These are phyloP conservation scores for Macrosteles quadrilineatus DNA, from an alignment of 1,140 invertebrate genomes.

Conservation along the genomic window DNA sequence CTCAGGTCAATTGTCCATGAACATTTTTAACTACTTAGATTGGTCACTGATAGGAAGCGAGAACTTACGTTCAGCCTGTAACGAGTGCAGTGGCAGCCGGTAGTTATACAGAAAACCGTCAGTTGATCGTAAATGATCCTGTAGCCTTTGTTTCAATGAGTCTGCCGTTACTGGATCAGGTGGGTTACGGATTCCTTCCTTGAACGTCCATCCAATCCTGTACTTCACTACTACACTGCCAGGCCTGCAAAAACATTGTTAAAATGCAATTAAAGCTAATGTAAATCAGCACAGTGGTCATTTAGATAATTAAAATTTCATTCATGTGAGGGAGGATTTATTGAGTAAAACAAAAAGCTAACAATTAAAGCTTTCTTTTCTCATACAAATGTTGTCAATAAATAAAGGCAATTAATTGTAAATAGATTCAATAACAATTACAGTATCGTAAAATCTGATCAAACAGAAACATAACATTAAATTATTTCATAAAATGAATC, in stretches of 20 bases:
- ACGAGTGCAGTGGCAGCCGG: slow-evolving; percentile 54
- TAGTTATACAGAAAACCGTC: slow-evolving; percentile 58
- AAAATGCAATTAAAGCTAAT: background rate
- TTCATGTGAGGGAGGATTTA: background rate
- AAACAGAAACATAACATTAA: too few species aligned
- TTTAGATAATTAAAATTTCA: background rate
- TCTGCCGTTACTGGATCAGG: slow-evolving; percentile 56
- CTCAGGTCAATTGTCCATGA: too few species aligned
- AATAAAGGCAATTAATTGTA: too few species aligned
- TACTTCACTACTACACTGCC: slow-evolving; percentile 65
- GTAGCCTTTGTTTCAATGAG: slow-evolving; percentile 53
- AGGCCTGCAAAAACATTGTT: slow-evolving; percentile 54
- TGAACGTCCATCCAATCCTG: slow-evolving; percentile 62
- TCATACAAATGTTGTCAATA: too few species aligned
- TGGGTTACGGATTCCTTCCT: slow-evolving; percentile 52
- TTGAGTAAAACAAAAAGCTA: too few species aligned
- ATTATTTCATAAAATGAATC: too few species aligned
- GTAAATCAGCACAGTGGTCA: background rate
- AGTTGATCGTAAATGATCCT: slow-evolving; percentile 53
- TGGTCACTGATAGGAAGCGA: too few species aligned
- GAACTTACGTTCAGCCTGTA: slow-evolving; percentile 50
- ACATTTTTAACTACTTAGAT: too few species aligned
- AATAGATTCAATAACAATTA: too few species aligned
- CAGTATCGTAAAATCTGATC: too few species aligned
- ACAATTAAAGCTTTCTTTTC: too few species aligned